Base-by-base conservation (phyloP, 1,140 invertebrate genomes). In the Leptinotarsa defecta region DNA sequence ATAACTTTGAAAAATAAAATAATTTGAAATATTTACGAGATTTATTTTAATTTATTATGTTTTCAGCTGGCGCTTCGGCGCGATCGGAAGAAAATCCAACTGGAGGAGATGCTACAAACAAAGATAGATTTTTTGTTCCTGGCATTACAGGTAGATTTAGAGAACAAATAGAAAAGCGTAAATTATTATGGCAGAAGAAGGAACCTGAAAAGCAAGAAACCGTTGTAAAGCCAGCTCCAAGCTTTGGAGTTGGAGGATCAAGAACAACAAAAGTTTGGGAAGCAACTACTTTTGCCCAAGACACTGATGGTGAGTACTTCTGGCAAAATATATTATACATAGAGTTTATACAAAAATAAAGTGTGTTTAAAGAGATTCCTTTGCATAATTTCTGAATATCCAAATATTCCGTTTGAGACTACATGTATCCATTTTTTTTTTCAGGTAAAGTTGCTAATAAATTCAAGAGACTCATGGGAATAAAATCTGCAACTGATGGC, bases 381-480 rank as follows among this genome's bases (percentile, higher is more conserved):
- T 43, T 43, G 34, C 34, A 43, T 43, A 43, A 43, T 43, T 43
- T 43, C 8, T 43, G 8, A 8, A 43, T 43, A 43, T 43, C 8
- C 8, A 11, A 43, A 11, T 43, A 43, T 43, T 43, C 34, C 11
- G 8, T 43, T 43, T 43, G 8, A 43, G 11, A 43, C 34, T 43
- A 43, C 34, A 43, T 43, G 34, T 3, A 11, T 43, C 11, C 5
- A 43, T 43, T 43, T 43, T 43, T 43, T 43, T 43, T 43, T 43
- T 24, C 48, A 85, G 84, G 84, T 27, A 93, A 95, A 87, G 93
- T 96, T 74, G 93, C 94, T 1, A 95, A 93, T n/a, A 98, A 98
- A 87, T 98, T 98, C 86, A 94, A 96, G 86, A 89, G 96, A 77
- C 87, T 98, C 13, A 98, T 98, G 96, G 97, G 97, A 61, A 97